Base-by-base conservation (phyloP, 2,113 vertebrate genomes). In the Carlito syrichta region DNA sequence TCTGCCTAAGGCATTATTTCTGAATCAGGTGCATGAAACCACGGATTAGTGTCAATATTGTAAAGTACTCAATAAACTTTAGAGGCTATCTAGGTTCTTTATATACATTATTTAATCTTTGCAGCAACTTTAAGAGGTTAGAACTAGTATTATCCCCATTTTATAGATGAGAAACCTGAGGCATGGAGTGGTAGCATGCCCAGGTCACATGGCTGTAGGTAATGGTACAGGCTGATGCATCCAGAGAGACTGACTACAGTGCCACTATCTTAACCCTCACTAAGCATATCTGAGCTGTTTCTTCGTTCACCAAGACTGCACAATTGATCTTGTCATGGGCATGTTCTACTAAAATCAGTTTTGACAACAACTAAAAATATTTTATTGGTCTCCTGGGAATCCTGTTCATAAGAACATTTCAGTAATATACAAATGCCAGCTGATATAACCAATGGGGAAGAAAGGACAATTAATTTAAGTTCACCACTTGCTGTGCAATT, bases 391-490 rank as follows among this genome's bases (percentile, higher is more conserved):
- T 86, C 63, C 48, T 35, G 66, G 87, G 94, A 98, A 94, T 77
- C 66, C 66, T 50, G 16, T 54, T 73, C 66, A 12, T 85, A n/a
- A 30, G 90, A 96, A 83, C 50, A 83, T 71, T 63, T 6, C 78
- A 95, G 38, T 73, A 86, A 94, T 92, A 82, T 90, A 82, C 85
- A 85, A 85, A 52, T 48, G 78, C 56, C 63, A 35, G 52, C 54
- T 35, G 81, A 84, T 87, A 60, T 54, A 58, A 52, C 77, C 76
- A 48, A 3, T 4, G 82, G 62, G 82, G 66, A 81, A 85, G 58
- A 82, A 90, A 82, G 74, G 77, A 40, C 58, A 66, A 91, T 92
- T 66, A 93, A 90, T 89, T n/a, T n/a, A 77, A 45, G 83, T 91
- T 82, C 43, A 27, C 66, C 23, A 35, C 77, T 89, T 71, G 63